Evolutionary conservation across 2,113 vertebrate genomes (phyloP), one percentile per base, ranked within the genome.

Genomic region (Pteruthius melanotis): DNA sequence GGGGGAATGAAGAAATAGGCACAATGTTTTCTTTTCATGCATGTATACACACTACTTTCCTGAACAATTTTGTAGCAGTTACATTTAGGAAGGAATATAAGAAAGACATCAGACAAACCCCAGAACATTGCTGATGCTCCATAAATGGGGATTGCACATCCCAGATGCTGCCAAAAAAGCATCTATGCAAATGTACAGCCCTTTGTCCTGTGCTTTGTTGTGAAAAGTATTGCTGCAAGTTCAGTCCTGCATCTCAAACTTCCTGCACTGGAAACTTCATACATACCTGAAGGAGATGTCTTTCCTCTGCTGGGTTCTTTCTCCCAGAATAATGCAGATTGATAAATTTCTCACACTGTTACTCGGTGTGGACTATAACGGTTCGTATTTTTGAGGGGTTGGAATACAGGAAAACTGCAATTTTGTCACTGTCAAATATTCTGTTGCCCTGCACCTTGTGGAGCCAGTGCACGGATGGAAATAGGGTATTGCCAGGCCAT

Each of bases 101-200:
- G 66, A 90, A n/a, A 74, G 76, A 64, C 19, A 13, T 66, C 0
- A 0, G 75, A 57, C 50, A 85, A 83, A 61, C 63, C 52, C 37
- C 59, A 39, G 6, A 86, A 50, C 10, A 28, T 40, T 88, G 63
- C 83, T 85, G 71, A 74, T 86, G 68, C 44, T 79, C 57, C 1
- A 0, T 35, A 83, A 88, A 52, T 39, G 63, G 50, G 78, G 33
- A 83, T 39, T 87, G 66, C 30, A 17, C 5, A 0, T 87, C 59
- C 45, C 66, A 76, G 84, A 91, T 94, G 78, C 93, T 86, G 71
- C 89, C 90, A 77, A 40, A 85, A 88, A 93, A 74, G 85, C 87
- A 74, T 91, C 91, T 95, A 35, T 95, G 94, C 91, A 93, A 91
- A 91, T 79, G 21, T 72, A 47, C 24, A 90, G 70, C 30, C 68